Base-by-base conservation (phyloP, 2,797 vertebrate species). In the Clamator glandarius region DNA sequence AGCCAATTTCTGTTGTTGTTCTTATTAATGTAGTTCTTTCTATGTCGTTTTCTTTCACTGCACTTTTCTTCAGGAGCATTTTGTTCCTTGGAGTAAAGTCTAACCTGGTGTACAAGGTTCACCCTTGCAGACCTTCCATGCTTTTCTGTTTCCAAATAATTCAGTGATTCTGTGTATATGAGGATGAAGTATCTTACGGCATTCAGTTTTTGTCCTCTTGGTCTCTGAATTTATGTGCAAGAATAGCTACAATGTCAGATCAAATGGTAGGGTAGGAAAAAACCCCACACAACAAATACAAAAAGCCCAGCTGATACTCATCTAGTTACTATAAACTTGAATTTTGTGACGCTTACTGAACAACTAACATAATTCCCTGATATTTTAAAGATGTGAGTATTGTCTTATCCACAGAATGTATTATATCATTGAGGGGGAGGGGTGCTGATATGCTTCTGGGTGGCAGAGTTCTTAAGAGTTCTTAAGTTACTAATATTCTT, bases 311-410 rank as follows among this genome's bases (percentile, higher is more conserved):
- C 70, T 62, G 74, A 87, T 96, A 84, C 26, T 91, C 59, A 76
- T 87, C 83, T 91, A 61, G 29, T 77, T 80, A 63, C 48, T 74
- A 39, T 76, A 77, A 92, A 70, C 44, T 92, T 88, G n/a, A 48
- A 59, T 89, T 84, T 87, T 82, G 39, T 89, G 79, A 33, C 11
- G 6, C 24, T 89, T 92, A 42, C 1, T 74, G 59, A 87, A 59
- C 26, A 85, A 31, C 44, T 76, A 78, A 35, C 0, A 1, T 46
- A 11, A 73, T 76, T 87, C 61, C 70, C 28, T 77, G 63, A 25
- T 70, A 41, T 59, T 87, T 92, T 83, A 70, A 74, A 92, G 31
- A 87, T 35, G 31, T 41, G 16, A 1, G 11, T 35, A 75, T 92
- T 93, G 81, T 78, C 67, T 79, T 84, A 24, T 76, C 46, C 52